phyloP scores from a whole-genome alignment of 2,113 vertebrate species.

The Etia nguti region DNA sequence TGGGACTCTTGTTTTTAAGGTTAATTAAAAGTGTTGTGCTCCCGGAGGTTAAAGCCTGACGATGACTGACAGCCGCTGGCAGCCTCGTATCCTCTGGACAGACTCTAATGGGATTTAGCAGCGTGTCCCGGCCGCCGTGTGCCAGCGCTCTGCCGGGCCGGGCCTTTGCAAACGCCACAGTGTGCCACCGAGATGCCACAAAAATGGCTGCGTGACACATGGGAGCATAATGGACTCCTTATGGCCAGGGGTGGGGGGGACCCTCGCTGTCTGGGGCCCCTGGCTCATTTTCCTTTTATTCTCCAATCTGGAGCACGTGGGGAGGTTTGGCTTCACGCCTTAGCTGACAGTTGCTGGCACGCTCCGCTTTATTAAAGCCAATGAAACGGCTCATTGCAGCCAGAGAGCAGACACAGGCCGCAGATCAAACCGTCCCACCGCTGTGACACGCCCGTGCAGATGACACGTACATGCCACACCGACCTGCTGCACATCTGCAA shows the following conservation, averaged over 20 bases:
- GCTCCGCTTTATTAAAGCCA: constrained; percentile 69
- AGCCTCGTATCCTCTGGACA: constrained; percentile 32
- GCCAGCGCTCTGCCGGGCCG: constrained; percentile 28
- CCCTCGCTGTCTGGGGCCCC: constrained; percentile 7
- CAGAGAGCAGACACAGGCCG: constrained; percentile 38
- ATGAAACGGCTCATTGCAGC: constrained; percentile 71
- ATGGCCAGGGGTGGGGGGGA: background rate
- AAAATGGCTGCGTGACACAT: constrained; percentile 26
- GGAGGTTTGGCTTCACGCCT: constrained; percentile 27
- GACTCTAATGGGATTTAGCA: constrained; percentile 68
- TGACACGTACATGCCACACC: background rate
- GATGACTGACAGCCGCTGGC: constrained; percentile 58
- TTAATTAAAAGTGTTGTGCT: constrained; percentile 8
- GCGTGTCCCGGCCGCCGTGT: background rate
- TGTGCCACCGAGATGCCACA: background rate
- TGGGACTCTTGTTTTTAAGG: background rate
- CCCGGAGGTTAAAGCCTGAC: background rate
- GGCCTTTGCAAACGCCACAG: constrained; percentile 35
- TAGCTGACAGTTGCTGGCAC: constrained; percentile 67
- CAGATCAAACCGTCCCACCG: constrained; percentile 58
- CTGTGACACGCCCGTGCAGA: background rate
- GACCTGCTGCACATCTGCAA: background rate
- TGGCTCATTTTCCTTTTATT: background rate
- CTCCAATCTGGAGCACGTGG: constrained; percentile 35
- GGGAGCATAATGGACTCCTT: constrained; percentile 33